These are phyloP conservation scores for Drosophila lacertosa DNA, from an alignment of 1,140 invertebrate species.

Conservation along the genomic window DNA sequence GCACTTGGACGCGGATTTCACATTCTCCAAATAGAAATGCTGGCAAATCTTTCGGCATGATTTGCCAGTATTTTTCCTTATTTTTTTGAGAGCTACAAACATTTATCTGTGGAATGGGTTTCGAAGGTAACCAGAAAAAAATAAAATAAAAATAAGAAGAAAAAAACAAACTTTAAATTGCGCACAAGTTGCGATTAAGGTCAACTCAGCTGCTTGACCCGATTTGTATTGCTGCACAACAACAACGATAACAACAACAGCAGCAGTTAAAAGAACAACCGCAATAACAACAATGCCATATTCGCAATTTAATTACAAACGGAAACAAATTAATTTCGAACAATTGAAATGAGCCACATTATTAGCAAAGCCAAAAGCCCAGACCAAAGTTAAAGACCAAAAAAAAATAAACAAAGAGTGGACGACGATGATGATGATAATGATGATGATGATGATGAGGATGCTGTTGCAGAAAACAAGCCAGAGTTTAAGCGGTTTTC, in stretches of 20 bases:
- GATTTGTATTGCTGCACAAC: slow-evolving; percentile 25
- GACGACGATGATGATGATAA: slow-evolving; percentile 11
- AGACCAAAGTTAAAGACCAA: slow-evolving; percentile 8
- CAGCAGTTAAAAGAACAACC: not conserved
- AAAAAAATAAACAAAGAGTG: slow-evolving; percentile 4
- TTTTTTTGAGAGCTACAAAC: too few relatives aligned
- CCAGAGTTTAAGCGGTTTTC: slow-evolving; percentile 12
- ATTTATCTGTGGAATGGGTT: slow-evolving; percentile 25
- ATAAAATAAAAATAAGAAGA: slow-evolving; percentile 8
- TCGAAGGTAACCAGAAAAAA: slow-evolving; percentile 45
- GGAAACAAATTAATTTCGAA: slow-evolving; percentile 69
- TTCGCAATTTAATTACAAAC: slow-evolving; percentile 60
- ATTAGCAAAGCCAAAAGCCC: slow-evolving; percentile 43
- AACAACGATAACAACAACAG: not conserved
- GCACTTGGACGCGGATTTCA: slow-evolving; percentile 40
- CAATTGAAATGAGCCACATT: slow-evolving; percentile 65
- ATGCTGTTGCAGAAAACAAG: slow-evolving; percentile 15
- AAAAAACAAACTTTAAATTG: slow-evolving; percentile 36
- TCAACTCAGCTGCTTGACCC: slow-evolving; percentile 49
- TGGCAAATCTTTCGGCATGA: slow-evolving; percentile 61
- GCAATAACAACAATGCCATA: slow-evolving; percentile 20
- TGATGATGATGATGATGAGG: slow-evolving; percentile 4
- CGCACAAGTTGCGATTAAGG: slow-evolving; percentile 59
- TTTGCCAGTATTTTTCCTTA: slow-evolving; percentile 60
- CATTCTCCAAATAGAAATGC: slow-evolving; percentile 56